These are phyloP conservation scores for Tuta absoluta DNA, from an alignment of 2,888 invertebrate genomes.

Conservation along the genomic window DNA sequence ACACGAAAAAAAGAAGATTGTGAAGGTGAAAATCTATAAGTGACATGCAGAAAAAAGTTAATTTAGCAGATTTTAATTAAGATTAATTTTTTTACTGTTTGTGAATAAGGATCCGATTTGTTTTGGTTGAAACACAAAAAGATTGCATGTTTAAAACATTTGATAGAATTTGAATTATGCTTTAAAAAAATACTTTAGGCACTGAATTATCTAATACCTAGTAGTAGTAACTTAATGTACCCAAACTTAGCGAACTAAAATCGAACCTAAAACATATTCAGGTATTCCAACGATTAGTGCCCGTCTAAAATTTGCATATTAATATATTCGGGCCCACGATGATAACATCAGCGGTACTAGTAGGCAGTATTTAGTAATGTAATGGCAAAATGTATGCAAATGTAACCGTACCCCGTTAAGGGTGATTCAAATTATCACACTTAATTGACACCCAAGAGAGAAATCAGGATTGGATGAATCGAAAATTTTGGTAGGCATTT, in stretches of 20 bases:
- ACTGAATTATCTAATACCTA: no score
- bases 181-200: no score
- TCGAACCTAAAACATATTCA: conserved; percentile 7
- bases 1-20: no score
- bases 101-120: no score
- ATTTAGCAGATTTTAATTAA: no score
- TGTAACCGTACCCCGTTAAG: conserved; percentile 29
- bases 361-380: conserved; percentile 23
- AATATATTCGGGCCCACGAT: conserved; percentile 25
- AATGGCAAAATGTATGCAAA: conserved; percentile 30
- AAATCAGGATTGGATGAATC: neutral
- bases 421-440: conserved; percentile 35
- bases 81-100: no score
- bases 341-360: conserved; percentile 20
- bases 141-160: no score
- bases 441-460: conserved; percentile 29
- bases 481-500: neutral
- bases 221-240: no score
- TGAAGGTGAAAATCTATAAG: no score
- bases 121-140: no score
- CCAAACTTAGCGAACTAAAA: neutral
- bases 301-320: conserved; percentile 24
- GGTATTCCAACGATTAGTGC: conserved; percentile 18
- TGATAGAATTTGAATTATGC: no score
- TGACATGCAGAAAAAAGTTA: no score